Conservation (phyloP, 2,888 invertebrate genomes). For the Sicus ferrugineus region DNA sequence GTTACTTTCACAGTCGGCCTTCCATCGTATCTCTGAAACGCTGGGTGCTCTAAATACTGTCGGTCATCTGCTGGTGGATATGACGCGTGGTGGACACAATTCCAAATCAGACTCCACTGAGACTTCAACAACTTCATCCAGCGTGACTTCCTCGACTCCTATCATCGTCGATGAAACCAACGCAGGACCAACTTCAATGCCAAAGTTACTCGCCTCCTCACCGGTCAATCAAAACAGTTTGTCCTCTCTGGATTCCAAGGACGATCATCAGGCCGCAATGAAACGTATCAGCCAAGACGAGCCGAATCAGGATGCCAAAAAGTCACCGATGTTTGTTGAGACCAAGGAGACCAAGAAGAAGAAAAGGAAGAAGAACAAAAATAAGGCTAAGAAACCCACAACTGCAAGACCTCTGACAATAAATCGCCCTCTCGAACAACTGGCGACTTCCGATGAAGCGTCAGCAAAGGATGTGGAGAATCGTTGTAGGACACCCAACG, state of each 20-base stretch:
- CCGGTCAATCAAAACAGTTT: constrained; percentile 45
- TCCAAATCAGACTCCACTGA: constrained; percentile 4
- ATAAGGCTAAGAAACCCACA: constrained; percentile 57
- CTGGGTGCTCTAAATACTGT: constrained; percentile 85
- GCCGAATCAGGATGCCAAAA: constrained; percentile 19
- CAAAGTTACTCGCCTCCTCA: constrained; percentile 41
- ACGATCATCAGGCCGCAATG: constrained; percentile 47
- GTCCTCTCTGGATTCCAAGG: constrained; percentile 42
- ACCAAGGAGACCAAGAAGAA: constrained; percentile 60
- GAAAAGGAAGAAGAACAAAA: constrained; percentile 57
- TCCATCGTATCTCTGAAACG: constrained; percentile 72
- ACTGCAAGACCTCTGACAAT: background rate
- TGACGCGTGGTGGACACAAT: constrained; percentile 68
- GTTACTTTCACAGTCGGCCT: constrained; percentile 70
- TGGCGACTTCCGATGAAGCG: constrained; percentile 64
- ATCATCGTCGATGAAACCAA: constrained; percentile 1
- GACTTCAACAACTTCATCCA: too few relatives aligned
- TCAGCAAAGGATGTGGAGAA: constrained; percentile 69
- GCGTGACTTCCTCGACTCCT: background rate
- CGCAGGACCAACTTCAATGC: constrained; percentile 30
- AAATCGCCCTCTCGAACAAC: constrained; percentile 44
- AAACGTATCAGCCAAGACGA: constrained; percentile 52
- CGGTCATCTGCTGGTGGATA: constrained; percentile 84
- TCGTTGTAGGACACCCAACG: constrained; percentile 82
- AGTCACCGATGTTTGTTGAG: constrained; percentile 55